Evolutionary conservation across 2,797 vertebrate species (phyloP), one percentile per base, ranked within the genome.

Genomic region (Thunnus albacares): DNA sequence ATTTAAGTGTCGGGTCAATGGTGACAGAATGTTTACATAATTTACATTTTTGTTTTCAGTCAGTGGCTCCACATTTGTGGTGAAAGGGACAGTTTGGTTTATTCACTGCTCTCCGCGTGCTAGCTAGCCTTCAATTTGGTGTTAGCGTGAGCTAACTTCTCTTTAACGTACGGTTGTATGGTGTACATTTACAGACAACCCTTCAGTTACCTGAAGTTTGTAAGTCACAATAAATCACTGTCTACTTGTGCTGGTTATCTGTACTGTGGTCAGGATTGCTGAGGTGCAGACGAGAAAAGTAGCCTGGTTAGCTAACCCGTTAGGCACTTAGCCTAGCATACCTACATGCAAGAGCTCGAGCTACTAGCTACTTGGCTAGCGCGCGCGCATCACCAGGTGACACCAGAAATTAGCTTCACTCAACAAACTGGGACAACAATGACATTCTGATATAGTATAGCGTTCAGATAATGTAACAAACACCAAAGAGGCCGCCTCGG

Each of bases 91-190:
- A 51, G 6, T 51, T 51, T 41, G 41, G 61, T 49, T 61, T 43
- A 78, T 77, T 63, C 49, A 15, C 75, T 71, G 45, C 77, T 75
- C 47, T 83, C 86, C 88, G 82, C 88, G 81, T 91, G 87, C 79
- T 68, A 53, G n/a, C 35, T 24, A 71, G 70, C 71, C 30, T 58
- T 13, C 26, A 51, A 55, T 69, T 45, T 47, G 47, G n/a, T 71
- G 75, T 77, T 81, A 67, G 75, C 75, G 2, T 45, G 24, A 57
- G 81, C 82, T 60, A 73, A 52, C 59, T 41, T 52, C 10, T 67
- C 10, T 45, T 49, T 45, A 10, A 9, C 12, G 11, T 13, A 18
- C 3, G 8, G 1, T 2, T 63, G 53, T 18, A 35, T 70, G 22
- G 2, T 41, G 9, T 24, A 6, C 35, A 8, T 6, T 14, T 35